Evolutionary conservation across 1,140 invertebrate genomes (phyloP).

Genomic region (Pogonognathellus flavescens): DNA sequence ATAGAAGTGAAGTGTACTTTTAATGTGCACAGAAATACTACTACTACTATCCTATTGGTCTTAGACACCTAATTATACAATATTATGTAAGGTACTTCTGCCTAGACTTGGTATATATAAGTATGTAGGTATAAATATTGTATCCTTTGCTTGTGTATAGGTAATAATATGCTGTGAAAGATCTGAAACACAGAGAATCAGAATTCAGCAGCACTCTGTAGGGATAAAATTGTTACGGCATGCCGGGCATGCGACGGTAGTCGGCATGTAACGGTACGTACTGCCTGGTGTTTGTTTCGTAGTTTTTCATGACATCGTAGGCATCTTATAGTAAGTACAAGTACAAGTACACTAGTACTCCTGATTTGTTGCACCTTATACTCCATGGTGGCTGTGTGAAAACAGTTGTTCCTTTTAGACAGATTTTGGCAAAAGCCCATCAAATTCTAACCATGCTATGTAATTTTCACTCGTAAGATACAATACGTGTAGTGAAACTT

Average conservation of each 20-base stretch:
- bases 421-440: constrained; percentile 43
- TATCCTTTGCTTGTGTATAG: too few relatives aligned
- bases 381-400: constrained; percentile 18
- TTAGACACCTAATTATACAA: too few relatives aligned
- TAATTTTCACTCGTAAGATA: neutral
- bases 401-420: constrained; percentile 48
- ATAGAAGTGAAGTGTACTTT: too few relatives aligned
- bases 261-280: neutral
- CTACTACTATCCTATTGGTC: too few relatives aligned
- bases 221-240: constrained; percentile 16
- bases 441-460: constrained; percentile 27
- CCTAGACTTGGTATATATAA: too few relatives aligned
- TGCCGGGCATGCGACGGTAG: neutral
- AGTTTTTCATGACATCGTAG: constrained; percentile 33
- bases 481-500: too few relatives aligned
- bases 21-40: too few relatives aligned
- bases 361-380: constrained; percentile 44
- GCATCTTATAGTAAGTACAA: too few relatives aligned
- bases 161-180: too few relatives aligned
- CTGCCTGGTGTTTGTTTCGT: constrained; percentile 26
- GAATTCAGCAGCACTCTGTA: neutral
- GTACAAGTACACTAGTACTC: neutral
- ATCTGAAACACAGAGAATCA: neutral
- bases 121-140: too few relatives aligned
- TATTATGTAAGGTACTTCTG: too few relatives aligned